Evolutionary conservation across 1,140 invertebrate species (phyloP), one percentile per base, ranked within the genome.

Genomic region (Drosophila erecta): DNA sequence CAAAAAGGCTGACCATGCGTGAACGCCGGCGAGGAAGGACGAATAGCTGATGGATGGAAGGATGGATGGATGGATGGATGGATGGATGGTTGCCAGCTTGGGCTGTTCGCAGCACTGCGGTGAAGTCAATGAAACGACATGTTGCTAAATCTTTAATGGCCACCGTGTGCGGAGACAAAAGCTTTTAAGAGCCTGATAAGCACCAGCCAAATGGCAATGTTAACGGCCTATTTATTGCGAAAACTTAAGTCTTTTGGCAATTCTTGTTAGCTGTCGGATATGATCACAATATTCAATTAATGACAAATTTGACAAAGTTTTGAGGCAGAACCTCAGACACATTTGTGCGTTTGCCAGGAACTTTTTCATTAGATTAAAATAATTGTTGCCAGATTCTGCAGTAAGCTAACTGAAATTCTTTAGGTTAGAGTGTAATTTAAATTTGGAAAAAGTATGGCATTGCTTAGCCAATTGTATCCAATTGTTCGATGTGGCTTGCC

Each of bases 111-210:
- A 85, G 81, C 73, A 85, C 55, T 85, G 81, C 81, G 81, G 81
- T 77, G 67, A 85, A 85, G 81, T 86, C 75, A 86, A 86, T 81
- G 74, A 79, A 67, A 86, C 60, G 83, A 81, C 81, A 86, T 78
- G 81, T 86, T 86, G 57, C 64, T 85, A 85, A 85, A 85, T 85
- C 73, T 74, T 85, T 86, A 85, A 85, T 86, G 81, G 57, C 56
- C 72, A 59, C 65, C 49, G 55, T 47, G 54, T 61, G 41, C 33
- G 56, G 49, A 85, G 76, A 77, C 76, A 80, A 83, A 71, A 66
- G 76, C 80, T 84, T 79, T 84, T 72, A 76, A 35, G 12, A 35
- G 30, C 49, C 10, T 12, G 30, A 51, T 51, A 35, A 35, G 49
- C 8, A n/a, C 27, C 24, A n/a, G 4, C 24, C 24, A n/a, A 30